Conservation (phyloP, 2,113 vertebrate species). For the Pampusana beccarii region DNA sequence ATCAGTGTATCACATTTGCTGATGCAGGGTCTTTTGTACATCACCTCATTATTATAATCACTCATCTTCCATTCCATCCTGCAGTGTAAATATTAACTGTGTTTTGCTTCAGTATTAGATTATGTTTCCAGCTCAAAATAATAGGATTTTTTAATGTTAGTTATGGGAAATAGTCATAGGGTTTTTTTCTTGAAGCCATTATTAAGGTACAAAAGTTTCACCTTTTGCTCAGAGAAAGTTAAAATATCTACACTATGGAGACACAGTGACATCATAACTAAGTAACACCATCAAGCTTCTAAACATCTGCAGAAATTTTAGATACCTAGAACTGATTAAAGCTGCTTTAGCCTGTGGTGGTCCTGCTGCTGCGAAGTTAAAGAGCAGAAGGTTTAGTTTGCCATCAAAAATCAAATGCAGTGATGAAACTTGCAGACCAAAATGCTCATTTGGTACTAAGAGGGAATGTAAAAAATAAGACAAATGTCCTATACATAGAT, state of each 20-base stretch:
- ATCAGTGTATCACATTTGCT: not conserved
- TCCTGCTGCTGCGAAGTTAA: not conserved
- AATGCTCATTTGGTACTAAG: not conserved
- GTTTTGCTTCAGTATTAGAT: not conserved
- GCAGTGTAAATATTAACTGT: not conserved
- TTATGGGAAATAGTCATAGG: not conserved
- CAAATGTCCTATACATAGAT: not conserved
- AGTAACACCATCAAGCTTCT: not conserved
- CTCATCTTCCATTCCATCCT: not conserved
- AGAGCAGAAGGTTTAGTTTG: not conserved
- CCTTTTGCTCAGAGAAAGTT: not conserved
- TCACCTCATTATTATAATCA: not conserved
- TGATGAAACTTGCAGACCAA: not conserved
- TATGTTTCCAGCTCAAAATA: not conserved
- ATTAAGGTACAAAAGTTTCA: not conserved
- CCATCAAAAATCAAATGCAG: not conserved
- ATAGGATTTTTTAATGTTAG: accelerated
- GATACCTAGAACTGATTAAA: not conserved
- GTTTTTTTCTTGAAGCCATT: not conserved
- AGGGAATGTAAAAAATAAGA: not conserved
- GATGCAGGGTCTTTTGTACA: not conserved
- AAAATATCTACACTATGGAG: not conserved
- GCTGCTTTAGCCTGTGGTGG: not conserved
- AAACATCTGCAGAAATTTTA: not conserved
- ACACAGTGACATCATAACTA: not conserved